phyloP scores from a whole-genome alignment of 2,888 invertebrate genomes.

The Lasioglossum villosulum region DNA sequence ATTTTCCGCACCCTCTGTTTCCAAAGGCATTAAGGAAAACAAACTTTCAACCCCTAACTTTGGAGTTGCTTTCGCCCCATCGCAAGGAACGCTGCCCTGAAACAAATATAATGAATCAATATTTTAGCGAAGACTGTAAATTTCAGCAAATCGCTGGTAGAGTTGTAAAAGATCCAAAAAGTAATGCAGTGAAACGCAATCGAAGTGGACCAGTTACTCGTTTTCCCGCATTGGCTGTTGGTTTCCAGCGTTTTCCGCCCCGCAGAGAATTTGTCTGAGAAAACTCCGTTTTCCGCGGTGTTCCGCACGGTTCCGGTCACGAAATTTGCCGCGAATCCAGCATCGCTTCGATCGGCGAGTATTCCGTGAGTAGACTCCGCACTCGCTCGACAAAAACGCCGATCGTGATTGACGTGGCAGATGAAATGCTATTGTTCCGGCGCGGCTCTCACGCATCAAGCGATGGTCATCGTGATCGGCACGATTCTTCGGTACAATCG shows the following conservation, averaged over 20 bases:
- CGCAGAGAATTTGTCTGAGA: not conserved
- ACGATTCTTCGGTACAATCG: not conserved
- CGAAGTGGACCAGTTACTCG: not conserved
- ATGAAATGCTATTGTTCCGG: conserved; percentile 2
- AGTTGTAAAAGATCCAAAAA: not conserved
- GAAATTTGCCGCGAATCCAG: not conserved
- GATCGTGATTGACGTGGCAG: not conserved
- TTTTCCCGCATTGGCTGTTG: not conserved
- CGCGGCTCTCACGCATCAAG: not conserved
- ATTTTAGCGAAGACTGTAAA: not conserved
- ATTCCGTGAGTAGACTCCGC: not conserved
- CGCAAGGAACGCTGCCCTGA: not conserved
- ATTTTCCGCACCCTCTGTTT: not conserved
- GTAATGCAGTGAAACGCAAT: not conserved
- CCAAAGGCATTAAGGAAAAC: not conserved
- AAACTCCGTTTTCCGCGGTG: not conserved
- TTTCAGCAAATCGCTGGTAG: not conserved
- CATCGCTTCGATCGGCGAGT: not conserved
- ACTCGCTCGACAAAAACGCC: not conserved
- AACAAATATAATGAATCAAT: not conserved
- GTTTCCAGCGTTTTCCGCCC: not conserved
- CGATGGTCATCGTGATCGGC: not conserved
- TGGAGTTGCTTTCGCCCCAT: not conserved
- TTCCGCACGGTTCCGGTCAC: not conserved
- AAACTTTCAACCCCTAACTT: conserved; percentile 12